Evolutionary conservation across 2,113 vertebrate genomes (phyloP).

Genomic region (Urocynchramus pylzowi): DNA sequence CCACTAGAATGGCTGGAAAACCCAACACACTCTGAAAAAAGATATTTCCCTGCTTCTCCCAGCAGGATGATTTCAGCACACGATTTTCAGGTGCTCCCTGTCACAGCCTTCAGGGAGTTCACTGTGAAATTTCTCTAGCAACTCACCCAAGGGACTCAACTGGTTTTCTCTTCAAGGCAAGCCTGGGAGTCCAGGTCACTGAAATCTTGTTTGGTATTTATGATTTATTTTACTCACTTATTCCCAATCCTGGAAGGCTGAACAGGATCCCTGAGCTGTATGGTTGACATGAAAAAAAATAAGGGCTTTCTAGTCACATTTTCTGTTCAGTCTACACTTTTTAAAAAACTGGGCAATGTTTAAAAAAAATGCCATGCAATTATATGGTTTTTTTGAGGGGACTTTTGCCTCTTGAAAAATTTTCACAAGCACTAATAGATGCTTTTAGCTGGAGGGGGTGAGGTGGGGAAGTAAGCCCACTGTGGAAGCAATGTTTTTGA

Average conservation of each 20-base stretch:
- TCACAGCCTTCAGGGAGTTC: not conserved
- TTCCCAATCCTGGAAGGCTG: not conserved
- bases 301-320: not conserved
- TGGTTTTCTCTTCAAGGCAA: not conserved
- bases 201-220: not conserved
- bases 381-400: not conserved
- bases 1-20: not conserved
- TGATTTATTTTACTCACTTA: not conserved
- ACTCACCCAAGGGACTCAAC: not conserved
- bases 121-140: not conserved
- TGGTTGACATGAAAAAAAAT: not conserved
- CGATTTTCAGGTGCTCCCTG: not conserved
- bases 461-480: not conserved
- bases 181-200: not conserved
- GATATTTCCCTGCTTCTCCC: not conserved
- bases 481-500: not conserved
- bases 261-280: not conserved
- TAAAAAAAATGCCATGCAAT: not conserved
- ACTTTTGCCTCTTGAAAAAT: not conserved
- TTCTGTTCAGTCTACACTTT: not conserved
- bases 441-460: not conserved
- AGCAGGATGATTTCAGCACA: not conserved
- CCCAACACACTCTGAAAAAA: not conserved
- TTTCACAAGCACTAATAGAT: not conserved
- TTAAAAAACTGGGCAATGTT: not conserved